Base-by-base conservation (phyloP, 2,888 invertebrate genomes). In the Phania funesta region DNA sequence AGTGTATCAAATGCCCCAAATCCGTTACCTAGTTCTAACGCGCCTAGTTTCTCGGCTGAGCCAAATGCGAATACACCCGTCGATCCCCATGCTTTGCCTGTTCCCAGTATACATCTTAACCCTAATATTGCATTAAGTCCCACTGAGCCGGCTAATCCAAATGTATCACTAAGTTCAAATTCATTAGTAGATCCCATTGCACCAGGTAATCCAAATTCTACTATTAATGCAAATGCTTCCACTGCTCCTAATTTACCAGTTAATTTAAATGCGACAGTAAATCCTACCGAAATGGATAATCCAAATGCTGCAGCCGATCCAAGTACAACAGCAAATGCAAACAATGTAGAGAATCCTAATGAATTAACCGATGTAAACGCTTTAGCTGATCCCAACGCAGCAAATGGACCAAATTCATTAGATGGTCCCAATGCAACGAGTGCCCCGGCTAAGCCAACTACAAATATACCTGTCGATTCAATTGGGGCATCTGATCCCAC, bases 241-340 rank as follows among this genome's bases (percentile, higher is more conserved):
- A 73, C 58, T 44, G 74, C 32, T 52, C 75, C 76, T 1, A 83
- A 60, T 6, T 41, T 64, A 9, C 76, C 86, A n/a, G 73, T 70
- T 0, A 77, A 1, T 84, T 13, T 24, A 38, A 48, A 79, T 0
- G 77, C 73, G 3, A 41, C 77, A 7, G 16, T 20, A 48, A 0
- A 8, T 67, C 6, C 76, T 71, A 13, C 58, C 35, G 38, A 38
- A 4, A 77, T 26, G 26, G 26, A 50, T 44, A 52, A 60, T 50
- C 62, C 80, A n/a, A 73, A 6, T 26, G 26, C 26, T 26, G 26
- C 16, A 41, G n/a, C 50, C 0, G 56, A 65, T 22, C 50, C 71
- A 1, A 74, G 41, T 18, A 54, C 50, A 9, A 58, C 80, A 16
- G 71, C 1, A 3, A n/a, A 7, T 9, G 8, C 16, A 5, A 41